These are phyloP conservation scores for Pristionchus arcanus DNA, from an alignment of 2,888 invertebrate genomes.

Conservation along the genomic window DNA sequence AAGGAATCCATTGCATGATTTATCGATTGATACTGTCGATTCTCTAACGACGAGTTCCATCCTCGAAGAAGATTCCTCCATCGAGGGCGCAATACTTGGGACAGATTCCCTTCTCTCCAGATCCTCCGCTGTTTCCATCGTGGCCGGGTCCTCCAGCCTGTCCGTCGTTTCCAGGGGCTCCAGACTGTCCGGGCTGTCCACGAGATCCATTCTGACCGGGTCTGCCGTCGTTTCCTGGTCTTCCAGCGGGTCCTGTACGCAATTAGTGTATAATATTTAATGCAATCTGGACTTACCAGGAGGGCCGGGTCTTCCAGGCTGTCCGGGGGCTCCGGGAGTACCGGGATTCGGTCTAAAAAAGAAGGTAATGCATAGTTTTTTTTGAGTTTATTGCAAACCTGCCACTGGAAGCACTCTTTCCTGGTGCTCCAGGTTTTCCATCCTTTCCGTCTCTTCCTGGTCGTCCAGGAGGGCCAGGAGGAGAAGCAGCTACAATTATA, in stretches of 20 bases:
- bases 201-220: constrained; percentile 42
- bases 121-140: constrained; percentile 45
- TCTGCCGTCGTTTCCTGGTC: constrained; percentile 38
- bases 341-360: constrained; percentile 26
- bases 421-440: constrained; percentile 42
- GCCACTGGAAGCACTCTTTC: background rate
- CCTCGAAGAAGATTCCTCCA: constrained; percentile 55
- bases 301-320: background rate
- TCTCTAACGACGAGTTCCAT: constrained; percentile 52
- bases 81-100: constrained; percentile 54
- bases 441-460: constrained; percentile 34
- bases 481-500: background rate
- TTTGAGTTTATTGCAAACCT: background rate
- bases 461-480: background rate
- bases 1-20: constrained; percentile 9
- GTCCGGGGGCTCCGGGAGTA: background rate
- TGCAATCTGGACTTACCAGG: background rate
- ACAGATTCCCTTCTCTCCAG: constrained; percentile 54
- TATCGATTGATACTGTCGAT: background rate
- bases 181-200: constrained; percentile 33
- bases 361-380: too few relatives aligned
- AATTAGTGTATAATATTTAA: background rate
- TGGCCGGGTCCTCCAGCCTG: background rate
- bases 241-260: constrained; percentile 26
- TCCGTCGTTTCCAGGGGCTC: constrained; percentile 43